phyloP scores from a whole-genome alignment of 1,140 invertebrate species.

The Drosophila lacteicornis region DNA sequence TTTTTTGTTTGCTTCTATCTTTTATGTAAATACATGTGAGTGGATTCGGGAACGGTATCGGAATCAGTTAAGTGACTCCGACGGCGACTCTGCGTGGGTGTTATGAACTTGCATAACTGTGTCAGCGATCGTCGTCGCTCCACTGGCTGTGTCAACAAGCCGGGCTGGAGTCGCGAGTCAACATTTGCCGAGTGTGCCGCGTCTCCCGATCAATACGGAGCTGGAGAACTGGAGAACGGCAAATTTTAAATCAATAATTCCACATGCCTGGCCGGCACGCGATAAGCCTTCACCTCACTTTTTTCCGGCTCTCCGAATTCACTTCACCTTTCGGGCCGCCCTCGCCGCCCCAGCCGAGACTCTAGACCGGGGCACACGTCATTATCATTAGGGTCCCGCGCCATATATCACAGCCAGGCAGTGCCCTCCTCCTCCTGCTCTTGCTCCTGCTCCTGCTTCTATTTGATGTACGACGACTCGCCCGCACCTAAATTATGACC shows the following conservation, averaged over 20 bases:
- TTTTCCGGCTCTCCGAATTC: constrained; percentile 2
- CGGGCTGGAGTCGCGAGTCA: constrained; percentile 40
- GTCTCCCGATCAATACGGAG: constrained; percentile 58
- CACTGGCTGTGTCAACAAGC: constrained; percentile 54
- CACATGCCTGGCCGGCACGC: constrained; percentile 30
- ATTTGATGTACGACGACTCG: constrained; percentile 59
- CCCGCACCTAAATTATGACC: constrained; percentile 76
- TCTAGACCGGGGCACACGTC: constrained; percentile 46
- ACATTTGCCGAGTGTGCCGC: constrained; percentile 81
- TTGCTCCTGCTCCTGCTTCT: background rate
- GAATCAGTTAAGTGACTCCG: constrained; percentile 40
- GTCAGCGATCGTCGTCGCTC: constrained; percentile 43
- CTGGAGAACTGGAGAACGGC: background rate
- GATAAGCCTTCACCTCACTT: constrained; percentile 42
- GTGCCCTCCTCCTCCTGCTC: background rate
- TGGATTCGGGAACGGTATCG: constrained; percentile 24
- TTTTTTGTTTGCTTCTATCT: constrained; percentile 51
- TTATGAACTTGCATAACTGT: constrained; percentile 81
- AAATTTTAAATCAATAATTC: constrained; percentile 74
- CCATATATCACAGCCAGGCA: constrained; percentile 65
- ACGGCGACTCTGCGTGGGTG: constrained; percentile 65
- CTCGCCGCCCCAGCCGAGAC: background rate
- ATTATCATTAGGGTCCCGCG: constrained; percentile 72
- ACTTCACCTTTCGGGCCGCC: background rate
- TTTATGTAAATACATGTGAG: constrained; percentile 59